Percentiles rank a stretch among this genome's conserved stretches.
Evolutionary conservation across 2,113 vertebrate species (phyloP).

Genomic region (Columba janthina): DNA sequence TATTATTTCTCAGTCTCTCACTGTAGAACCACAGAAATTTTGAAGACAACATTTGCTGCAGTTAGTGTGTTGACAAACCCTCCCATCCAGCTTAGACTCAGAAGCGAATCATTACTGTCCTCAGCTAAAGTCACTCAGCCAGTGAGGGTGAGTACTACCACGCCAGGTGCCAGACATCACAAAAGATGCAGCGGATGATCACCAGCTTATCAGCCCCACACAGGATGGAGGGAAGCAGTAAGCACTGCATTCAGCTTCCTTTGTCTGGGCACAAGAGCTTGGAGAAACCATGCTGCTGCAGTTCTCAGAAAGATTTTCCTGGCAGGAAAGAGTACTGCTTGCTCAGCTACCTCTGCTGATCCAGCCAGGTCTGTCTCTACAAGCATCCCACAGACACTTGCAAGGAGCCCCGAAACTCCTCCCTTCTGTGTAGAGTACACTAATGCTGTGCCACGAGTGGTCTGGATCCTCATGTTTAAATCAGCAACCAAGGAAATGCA

Average conservation of each 20-base stretch:
- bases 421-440: too few species aligned
- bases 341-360: neutral
- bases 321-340: neutral
- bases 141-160: neutral
- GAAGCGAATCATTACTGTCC: fast-evolving
- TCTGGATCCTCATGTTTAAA: fast-evolving
- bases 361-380: neutral
- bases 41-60: neutral
- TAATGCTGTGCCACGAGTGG: fast-evolving
- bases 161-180: neutral
- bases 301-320: neutral
- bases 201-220: neutral
- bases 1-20: neutral
- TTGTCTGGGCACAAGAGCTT: neutral
- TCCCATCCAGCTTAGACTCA: neutral
- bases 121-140: neutral
- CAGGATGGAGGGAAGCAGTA: neutral
- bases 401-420: neutral
- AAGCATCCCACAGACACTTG: fast-evolving
- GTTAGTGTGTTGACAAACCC: neutral
- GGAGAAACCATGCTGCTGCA: neutral
- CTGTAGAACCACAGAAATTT: fast-evolving
- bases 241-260: neutral
- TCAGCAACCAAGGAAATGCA: fast-evolving
- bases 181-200: neutral